A percentile compares a stretch with the other conserved stretches of the same genome.
phyloP scores from a whole-genome alignment of 2,113 vertebrate genomes.

The Narcine bancroftii region DNA sequence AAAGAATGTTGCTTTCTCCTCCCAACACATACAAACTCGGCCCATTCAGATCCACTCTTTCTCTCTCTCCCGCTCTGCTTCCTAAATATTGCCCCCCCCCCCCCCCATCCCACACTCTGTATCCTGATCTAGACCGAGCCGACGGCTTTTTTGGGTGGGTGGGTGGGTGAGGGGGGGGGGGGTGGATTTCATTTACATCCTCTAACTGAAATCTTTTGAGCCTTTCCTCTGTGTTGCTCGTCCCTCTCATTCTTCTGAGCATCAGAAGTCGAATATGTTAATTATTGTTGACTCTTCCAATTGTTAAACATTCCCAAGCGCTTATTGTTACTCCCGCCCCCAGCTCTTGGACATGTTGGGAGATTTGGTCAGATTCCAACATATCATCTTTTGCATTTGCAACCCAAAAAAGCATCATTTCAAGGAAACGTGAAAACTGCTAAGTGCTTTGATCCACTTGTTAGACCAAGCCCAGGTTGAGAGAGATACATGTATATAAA shows the following conservation, averaged over 20 bases:
- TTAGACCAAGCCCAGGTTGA: too few relatives aligned
- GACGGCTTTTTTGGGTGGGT: neutral
- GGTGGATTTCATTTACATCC: conserved; percentile 11
- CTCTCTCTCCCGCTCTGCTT: conserved; percentile 31
- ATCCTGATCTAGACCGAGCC: conserved; percentile 23
- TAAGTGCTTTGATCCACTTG: too few relatives aligned
- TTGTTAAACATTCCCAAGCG: conserved; percentile 3
- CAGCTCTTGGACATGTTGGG: neutral
- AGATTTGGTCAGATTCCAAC: conserved; percentile 24
- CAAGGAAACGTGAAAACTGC: neutral
- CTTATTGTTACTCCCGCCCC: conserved; percentile 5
- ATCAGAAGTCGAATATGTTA: neutral
- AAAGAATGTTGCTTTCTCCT: conserved; percentile 38
- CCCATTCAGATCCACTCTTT: conserved; percentile 36
- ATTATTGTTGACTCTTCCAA: neutral
- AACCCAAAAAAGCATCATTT: neutral
- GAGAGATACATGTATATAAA: too few relatives aligned
- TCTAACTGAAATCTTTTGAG: neutral
- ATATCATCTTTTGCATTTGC: neutral
- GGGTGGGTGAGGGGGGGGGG: too few relatives aligned
- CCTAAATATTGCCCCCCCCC: conserved; percentile 17
- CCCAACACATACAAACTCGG: conserved; percentile 35
- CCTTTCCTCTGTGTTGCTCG: neutral
- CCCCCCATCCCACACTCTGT: neutral
- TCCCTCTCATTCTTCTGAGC: neutral